Evolutionary conservation across 2,113 vertebrate genomes (phyloP), one percentile per base, ranked within the genome.

Genomic region (Piprites chloris): DNA sequence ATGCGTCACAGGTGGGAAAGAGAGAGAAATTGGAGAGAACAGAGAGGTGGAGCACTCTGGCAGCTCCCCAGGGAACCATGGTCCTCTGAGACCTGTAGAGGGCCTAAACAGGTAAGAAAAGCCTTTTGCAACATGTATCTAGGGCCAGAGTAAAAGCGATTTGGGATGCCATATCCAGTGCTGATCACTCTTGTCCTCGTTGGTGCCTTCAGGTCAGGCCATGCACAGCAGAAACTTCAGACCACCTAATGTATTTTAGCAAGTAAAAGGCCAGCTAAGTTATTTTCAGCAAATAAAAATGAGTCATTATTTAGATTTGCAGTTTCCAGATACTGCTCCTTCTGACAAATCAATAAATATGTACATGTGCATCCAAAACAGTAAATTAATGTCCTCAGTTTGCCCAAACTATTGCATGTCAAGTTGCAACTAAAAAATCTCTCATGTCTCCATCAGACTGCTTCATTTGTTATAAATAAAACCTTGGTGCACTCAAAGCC

Each of bases 231-330:
- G 58, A 66, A 77, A 11, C 42, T 94, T 67, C 35, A 61, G 47
- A 32, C 12, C 6, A 52, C 6, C 14, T 65, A 15, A 47, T 4
- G 6, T 41, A 58, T 87, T 80, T 91, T 68, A 83, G 44, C 19
- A 87, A 76, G n/a, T n/a, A 89, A 71, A 49, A 71, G 53, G 14
- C 55, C 41, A 73, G 33, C 4, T 22, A 35, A 32, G 39, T 77
- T 77, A 67, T 63, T 88, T 88, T 77, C 56, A 91, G 47, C 35
- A 80, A 63, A 85, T 44, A 67, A 90, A 94, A 94, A 66, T 14
- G 9, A 85, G 23, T n/a, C 1, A 2, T 30, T 61, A n/a, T 27
- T 59, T 87, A 85, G 23, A 67, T 58, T 76, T 73, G 35, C 30
- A 42, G 26, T 75, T 87, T 85, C 30, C 81, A 72, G 39, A 33